These are phyloP conservation scores for Pitta sordida DNA, from an alignment of 2,113 vertebrate genomes.

Conservation along the genomic window DNA sequence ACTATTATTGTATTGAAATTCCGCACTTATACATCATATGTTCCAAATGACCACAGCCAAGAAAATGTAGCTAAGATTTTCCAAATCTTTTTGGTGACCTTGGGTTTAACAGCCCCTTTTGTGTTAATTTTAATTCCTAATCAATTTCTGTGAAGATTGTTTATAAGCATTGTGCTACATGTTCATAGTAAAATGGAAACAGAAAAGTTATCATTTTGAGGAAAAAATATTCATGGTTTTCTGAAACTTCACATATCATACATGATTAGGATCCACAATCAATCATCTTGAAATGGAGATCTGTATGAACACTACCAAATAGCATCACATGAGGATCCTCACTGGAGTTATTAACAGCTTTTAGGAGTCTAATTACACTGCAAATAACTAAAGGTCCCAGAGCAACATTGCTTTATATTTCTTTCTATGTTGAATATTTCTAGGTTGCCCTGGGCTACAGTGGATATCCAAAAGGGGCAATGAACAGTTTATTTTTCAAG, in stretches of 20 bases:
- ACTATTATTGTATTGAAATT: neutral
- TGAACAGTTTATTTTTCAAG: neutral
- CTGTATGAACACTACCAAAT: neutral
- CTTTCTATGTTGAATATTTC: neutral
- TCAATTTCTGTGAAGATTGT: neutral
- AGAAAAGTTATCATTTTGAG: neutral
- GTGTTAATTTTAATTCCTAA: neutral
- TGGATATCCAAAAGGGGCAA: constrained; percentile 8
- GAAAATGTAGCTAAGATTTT: neutral
- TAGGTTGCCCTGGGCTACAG: neutral
- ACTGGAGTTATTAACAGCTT: neutral
- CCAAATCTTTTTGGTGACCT: neutral
- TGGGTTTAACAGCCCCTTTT: neutral
- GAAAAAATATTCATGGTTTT: neutral
- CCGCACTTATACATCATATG: neutral
- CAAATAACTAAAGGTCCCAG: neutral
- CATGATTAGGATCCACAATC: neutral
- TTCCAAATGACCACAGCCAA: neutral
- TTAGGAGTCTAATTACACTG: neutral
- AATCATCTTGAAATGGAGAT: neutral
- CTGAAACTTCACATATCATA: neutral
- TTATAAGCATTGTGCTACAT: neutral
- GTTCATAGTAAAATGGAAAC: neutral
- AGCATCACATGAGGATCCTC: neutral
- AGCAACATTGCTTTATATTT: neutral